A percentile compares a stretch with the other conserved stretches of the same genome.
phyloP scores from a whole-genome alignment of 64 coral and sea anemone genomes.

The Stichodactyla helianthus region DNA sequence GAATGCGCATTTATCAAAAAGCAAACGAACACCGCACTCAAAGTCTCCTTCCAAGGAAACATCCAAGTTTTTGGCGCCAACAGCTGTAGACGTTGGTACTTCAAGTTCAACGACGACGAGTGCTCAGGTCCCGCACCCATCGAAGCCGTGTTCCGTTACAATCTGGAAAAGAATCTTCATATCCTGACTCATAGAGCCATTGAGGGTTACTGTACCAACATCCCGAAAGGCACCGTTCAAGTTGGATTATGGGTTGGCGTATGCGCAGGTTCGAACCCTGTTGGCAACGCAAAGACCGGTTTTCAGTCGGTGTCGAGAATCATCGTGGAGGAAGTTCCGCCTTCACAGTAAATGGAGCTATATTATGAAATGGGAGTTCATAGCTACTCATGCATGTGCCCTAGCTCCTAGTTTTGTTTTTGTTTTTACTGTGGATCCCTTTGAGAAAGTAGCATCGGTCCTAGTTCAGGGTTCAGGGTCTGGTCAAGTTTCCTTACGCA shows the following conservation, averaged over 20 bases:
- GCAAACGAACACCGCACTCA: constrained; percentile 12
- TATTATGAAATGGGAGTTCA: not conserved
- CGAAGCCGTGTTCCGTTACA: constrained; percentile 23
- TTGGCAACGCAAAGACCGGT: constrained; percentile 9
- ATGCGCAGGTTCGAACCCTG: not conserved
- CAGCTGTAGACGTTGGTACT: constrained; percentile 53
- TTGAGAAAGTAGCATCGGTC: too few relatives aligned
- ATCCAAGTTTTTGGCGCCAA: not conserved
- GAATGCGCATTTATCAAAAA: constrained; percentile 25
- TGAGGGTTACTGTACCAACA: constrained; percentile 45
- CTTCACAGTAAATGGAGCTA: not conserved
- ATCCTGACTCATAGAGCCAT: not conserved
- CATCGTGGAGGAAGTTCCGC: constrained; percentile 18
- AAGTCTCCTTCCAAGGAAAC: constrained; percentile 34
- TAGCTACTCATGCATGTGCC: too few relatives aligned
- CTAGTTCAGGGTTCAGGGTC: too few relatives aligned
- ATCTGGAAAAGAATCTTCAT: not conserved
- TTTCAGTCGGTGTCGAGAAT: constrained; percentile 30
- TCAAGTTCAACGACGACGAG: constrained; percentile 47
- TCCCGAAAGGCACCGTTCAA: constrained; percentile 1
- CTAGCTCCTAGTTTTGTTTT: too few relatives aligned
- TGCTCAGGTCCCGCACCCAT: constrained; percentile 42
- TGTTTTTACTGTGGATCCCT: too few relatives aligned
- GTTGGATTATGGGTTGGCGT: constrained; percentile 54
- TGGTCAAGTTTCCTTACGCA: too few relatives aligned